Percentiles rank a stretch among this genome's conserved stretches.
Evolutionary conservation across 1,140 invertebrate genomes (phyloP).

Genomic region (Pseudomyrmex flavicornis): DNA sequence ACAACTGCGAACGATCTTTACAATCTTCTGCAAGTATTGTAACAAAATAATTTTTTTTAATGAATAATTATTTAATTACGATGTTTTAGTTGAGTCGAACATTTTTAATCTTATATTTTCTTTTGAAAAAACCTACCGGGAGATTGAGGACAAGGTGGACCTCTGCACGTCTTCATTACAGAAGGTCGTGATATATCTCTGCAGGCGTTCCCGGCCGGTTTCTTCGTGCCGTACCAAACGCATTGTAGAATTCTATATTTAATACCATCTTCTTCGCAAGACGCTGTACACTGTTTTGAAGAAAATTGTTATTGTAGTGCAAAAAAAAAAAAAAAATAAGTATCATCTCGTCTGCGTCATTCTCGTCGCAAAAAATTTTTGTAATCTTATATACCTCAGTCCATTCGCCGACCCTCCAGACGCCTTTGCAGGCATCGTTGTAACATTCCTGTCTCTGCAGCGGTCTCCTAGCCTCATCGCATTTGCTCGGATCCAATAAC

Average conservation of each 20-base stretch:
- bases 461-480: conserved; percentile 89
- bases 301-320: background rate
- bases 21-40: conserved; percentile 87
- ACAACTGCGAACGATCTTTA: conserved; percentile 92
- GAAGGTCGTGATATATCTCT: conserved; percentile 89
- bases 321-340: too few species aligned
- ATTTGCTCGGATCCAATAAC: conserved; percentile 86
- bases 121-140: conserved; percentile 75
- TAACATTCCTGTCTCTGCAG: conserved; percentile 90
- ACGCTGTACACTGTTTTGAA: conserved; percentile 89
- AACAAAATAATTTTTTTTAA: conserved; percentile 12
- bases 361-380: background rate
- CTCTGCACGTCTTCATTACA: conserved; percentile 91
- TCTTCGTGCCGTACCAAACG: conserved; percentile 93
- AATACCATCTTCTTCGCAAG: conserved; percentile 90
- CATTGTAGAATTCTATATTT: conserved; percentile 94
- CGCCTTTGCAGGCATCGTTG: conserved; percentile 92
- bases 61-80: conserved; percentile 38
- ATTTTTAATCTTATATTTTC: conserved; percentile 13
- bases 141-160: conserved; percentile 86
- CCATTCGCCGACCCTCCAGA: conserved; percentile 95
- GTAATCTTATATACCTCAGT: conserved; percentile 88
- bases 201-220: conserved; percentile 93
- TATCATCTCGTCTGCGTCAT: too few species aligned
- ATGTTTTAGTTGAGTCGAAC: background rate